Conservation (phyloP, 2,888 invertebrate genomes). For the Cerceris rybyensis region DNA sequence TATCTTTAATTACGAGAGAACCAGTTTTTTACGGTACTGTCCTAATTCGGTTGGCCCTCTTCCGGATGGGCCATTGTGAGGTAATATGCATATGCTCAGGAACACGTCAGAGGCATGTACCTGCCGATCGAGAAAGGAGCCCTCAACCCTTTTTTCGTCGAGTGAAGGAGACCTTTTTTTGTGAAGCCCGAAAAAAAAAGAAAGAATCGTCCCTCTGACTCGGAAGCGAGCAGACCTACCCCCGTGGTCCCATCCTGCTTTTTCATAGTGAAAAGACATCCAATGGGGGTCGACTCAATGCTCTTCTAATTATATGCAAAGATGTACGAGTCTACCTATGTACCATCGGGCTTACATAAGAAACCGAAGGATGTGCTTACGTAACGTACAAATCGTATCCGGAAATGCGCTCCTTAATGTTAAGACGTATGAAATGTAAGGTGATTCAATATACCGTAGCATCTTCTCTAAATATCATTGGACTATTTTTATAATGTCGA, state of each 20-base stretch:
- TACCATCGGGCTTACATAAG: conserved; percentile 56
- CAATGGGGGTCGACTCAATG: conserved; percentile 77
- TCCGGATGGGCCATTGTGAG: conserved; percentile 68
- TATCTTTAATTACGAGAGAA: not conserved
- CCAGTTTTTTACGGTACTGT: conserved; percentile 53
- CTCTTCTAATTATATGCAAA: conserved; percentile 81
- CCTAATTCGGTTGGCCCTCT: conserved; percentile 57
- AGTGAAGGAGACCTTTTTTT: conserved; percentile 65
- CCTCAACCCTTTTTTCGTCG: conserved; percentile 68
- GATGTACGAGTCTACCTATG: conserved; percentile 70
- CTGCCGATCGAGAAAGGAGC: conserved; percentile 71
- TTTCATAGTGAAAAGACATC: conserved; percentile 73
- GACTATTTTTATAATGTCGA: not conserved
- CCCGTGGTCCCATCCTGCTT: conserved; percentile 71
- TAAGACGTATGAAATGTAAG: conserved; percentile 20
- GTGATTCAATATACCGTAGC: conserved; percentile 19
- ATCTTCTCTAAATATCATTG: not conserved
- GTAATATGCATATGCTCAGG: conserved; percentile 75
- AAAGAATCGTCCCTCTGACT: conserved; percentile 58
- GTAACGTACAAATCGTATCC: conserved; percentile 60
- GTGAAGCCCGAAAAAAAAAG: conserved; percentile 53
- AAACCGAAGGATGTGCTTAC: conserved; percentile 50
- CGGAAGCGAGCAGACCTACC: conserved; percentile 67
- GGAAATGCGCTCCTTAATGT: conserved; percentile 48
- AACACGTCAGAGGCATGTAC: conserved; percentile 70